Evolutionary conservation across 2,888 invertebrate species (phyloP).

Genomic region (Taphrorychus bicolor): DNA sequence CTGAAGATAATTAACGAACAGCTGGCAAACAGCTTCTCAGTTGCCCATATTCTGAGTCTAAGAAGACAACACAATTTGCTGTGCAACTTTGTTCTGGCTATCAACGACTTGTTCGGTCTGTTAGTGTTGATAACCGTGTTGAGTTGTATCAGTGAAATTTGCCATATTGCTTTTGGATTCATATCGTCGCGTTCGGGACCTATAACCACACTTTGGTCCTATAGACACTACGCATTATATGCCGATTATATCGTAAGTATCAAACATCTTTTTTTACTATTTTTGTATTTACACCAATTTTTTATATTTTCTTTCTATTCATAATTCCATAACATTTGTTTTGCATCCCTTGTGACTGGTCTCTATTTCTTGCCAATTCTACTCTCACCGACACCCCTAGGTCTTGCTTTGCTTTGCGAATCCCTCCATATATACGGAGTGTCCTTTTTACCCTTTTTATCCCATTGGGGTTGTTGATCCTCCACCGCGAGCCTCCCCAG

Average conservation of each 20-base stretch:
- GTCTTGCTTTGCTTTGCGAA: too few relatives aligned
- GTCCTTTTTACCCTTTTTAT: too few relatives aligned
- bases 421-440: too few relatives aligned
- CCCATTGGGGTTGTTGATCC: too few relatives aligned
- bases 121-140: not conserved
- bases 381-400: too few relatives aligned
- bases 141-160: not conserved
- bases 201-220: not conserved
- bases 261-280: not conserved
- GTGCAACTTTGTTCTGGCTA: not conserved
- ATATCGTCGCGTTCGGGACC: not conserved
- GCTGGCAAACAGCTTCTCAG: not conserved
- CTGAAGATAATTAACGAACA: not conserved
- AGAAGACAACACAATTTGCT: not conserved
- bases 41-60: not conserved
- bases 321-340: too few relatives aligned
- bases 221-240: not conserved
- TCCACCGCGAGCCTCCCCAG: too few relatives aligned
- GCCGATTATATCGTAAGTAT: not conserved
- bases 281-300: too few relatives aligned
- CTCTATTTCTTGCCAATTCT: too few relatives aligned
- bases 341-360: too few relatives aligned
- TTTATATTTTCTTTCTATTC: too few relatives aligned
- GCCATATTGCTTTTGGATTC: not conserved
- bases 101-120: not conserved